phyloP scores from a whole-genome alignment of 2,113 vertebrate genomes.

The Cricetomys ansorgei region DNA sequence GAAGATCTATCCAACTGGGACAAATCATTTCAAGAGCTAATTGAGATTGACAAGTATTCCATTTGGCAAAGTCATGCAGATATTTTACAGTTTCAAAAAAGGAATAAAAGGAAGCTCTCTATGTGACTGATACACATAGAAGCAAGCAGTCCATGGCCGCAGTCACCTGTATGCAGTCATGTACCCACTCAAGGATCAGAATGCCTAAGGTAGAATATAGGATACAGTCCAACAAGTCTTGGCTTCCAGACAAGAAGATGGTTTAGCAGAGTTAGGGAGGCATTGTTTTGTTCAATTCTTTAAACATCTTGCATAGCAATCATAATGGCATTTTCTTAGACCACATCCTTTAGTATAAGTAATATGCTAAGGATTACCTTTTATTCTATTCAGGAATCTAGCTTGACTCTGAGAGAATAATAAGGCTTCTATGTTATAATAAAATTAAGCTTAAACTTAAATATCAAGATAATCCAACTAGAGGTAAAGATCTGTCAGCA shows the following conservation, averaged over 20 bases:
- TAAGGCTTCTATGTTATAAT: background rate
- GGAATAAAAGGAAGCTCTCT: background rate
- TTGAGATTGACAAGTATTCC: background rate
- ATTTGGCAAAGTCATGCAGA: background rate
- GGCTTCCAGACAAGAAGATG: background rate
- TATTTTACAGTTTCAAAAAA: background rate
- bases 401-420: background rate
- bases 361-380: background rate
- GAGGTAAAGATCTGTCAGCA: background rate
- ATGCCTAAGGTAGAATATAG: background rate
- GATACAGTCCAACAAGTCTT: background rate
- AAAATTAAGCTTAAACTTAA: slow-evolving; percentile 20
- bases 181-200: background rate
- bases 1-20: background rate
- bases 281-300: background rate
- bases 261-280: background rate
- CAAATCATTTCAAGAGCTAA: background rate
- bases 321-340: background rate
- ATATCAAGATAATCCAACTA: slow-evolving; percentile 5
- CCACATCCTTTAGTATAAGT: background rate
- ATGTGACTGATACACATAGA: background rate
- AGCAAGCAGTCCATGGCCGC: background rate
- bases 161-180: background rate
- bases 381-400: background rate
- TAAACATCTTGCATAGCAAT: background rate